Base-by-base conservation (phyloP, 2,888 invertebrate genomes). In the Sminthurinus aureus region DNA sequence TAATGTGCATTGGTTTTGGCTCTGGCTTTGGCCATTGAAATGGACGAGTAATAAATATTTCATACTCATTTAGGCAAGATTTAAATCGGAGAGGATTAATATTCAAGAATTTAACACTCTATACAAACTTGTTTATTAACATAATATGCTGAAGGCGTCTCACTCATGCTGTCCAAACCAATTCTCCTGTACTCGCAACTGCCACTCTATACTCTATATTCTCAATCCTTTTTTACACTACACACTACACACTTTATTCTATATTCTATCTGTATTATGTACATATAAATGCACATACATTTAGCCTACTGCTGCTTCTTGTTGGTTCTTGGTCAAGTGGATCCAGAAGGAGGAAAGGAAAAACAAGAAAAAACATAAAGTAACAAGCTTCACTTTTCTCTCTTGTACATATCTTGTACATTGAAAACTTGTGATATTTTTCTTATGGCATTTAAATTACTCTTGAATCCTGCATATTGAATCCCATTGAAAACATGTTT, bases 91-190 rank as follows among this genome's bases (percentile, higher is more conserved):
- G 84, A 85, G 84, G 85, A 87, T 88, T 87, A 88, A 88, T 86
- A 88, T 87, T 88, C 88, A 88, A 87, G 87, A 88, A 88, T 88
- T 88, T 87, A 88, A 88, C 88, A 88, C 88, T 87, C 87, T 85
- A 76, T 84, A 83, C 83, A 83, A 83, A 83, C 83, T 83, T 83
- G 83, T 83, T 83, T 81, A 83, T 83, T 83, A 83, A 80, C 83
- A 83, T 83, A 83, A 80, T 83, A 76, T 80, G 66, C 83, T 80
- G 74, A 75, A 83, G 83, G 79, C 73, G 79, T 83, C 80, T 81
- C 75, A 83, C 83, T 67, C 71, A 69, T 24, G 77, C 77, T 79
- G 77, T 81, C 81, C 74, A 80, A 83, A 83, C 81, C 83, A 80
- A 81, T 83, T 81, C 71, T 75, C 67, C 38, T 38, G 38, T 38